Evolutionary conservation across 2,113 vertebrate genomes (phyloP).

Genomic region (Triplophysa siluroides): DNA sequence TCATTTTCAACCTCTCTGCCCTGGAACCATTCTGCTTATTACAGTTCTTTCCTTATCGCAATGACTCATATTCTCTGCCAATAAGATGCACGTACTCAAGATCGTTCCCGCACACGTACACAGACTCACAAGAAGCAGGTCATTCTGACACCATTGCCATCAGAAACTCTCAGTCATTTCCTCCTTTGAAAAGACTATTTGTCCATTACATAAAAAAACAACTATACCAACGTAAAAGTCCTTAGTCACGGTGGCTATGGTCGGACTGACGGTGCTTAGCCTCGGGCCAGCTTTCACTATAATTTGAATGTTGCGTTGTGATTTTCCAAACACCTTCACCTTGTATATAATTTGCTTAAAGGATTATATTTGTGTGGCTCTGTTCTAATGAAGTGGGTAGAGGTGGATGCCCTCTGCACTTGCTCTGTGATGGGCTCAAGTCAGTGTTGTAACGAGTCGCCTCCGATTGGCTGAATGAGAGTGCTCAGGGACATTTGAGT

Average conservation of each 20-base stretch:
- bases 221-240: constrained; percentile 13
- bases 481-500: constrained; percentile 26
- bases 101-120: not conserved
- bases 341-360: constrained; percentile 6
- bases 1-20: constrained; percentile 26
- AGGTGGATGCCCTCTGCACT: not conserved
- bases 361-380: not conserved
- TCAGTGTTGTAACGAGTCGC: not conserved
- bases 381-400: not conserved
- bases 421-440: constrained; percentile 17
- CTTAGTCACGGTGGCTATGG: constrained; percentile 39
- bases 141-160: not conserved
- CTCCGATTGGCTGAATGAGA: constrained; percentile 52
- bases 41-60: constrained; percentile 6
- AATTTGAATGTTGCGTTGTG: not conserved
- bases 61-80: constrained; percentile 20
- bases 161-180: constrained; percentile 9
- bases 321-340: constrained; percentile 16
- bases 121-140: not conserved
- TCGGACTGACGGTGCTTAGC: not conserved
- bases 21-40: not conserved
- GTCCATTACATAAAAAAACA: not conserved
- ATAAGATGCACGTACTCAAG: not conserved
- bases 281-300: not conserved
- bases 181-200: not conserved